Evolutionary conservation across 2,888 invertebrate genomes (phyloP), one percentile per base, ranked within the genome.

Genomic region (Hyposoter dolosus): DNA sequence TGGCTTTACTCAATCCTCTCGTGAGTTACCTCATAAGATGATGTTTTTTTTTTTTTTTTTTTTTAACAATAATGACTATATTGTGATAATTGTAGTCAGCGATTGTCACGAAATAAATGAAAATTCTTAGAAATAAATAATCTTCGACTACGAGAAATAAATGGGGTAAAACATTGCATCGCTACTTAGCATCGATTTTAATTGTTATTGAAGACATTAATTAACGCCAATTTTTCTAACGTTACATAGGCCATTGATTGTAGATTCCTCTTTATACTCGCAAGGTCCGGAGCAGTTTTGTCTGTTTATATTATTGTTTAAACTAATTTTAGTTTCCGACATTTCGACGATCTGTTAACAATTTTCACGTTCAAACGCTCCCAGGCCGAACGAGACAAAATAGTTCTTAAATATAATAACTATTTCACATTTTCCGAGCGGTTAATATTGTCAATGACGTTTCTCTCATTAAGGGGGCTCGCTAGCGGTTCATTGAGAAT

Each of bases 201-300:
- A 88, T 88, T 87, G 88, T 88, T 87, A 88, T 87, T 90, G 90
- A 90, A 90, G 88, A 90, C 90, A 90, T 89, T 89, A 89, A 89
- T 90, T 90, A 90, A 91, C 89, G 88, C 88, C 89, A 89, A 43
- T 83, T 45, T 56, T 78, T 85, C 88, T 91, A 90, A 90, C 88
- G 88, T 91, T 91, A 91, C 89, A 89, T 91, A 91, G 91, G 91
- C 91, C 91, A 91, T 91, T 91, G 91, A 91, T 90, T 91, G 90
- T 90, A 89, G 88, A 89, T 87, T 82, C 76, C 87, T 83, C 82
- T 88, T 85, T 88, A 84, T 83, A 68, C 80, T 68, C 77, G 87
- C 82, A 83, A 87, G 88, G 79, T 85, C 78, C 87, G 83, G 85
- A 86, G 84, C 43, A 19, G 56, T 82, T 86, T 74, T 50, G 80